Base-by-base conservation (phyloP, 2,888 invertebrate species). In the Cephus nigrinus region DNA sequence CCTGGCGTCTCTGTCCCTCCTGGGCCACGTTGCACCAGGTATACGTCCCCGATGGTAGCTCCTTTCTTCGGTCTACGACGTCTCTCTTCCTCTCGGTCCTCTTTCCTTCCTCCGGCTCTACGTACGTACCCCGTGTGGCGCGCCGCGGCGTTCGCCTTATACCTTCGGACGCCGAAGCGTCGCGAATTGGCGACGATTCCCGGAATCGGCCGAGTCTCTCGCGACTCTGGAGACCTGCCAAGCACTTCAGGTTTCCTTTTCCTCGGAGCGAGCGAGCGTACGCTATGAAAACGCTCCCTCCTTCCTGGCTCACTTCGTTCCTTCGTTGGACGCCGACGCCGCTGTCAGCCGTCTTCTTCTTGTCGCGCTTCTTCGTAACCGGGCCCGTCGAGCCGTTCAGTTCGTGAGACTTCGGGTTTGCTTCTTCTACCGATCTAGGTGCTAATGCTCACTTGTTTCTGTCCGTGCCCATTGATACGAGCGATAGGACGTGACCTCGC, bases 381-480 rank as follows among this genome's bases (percentile, higher is more conserved):
- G 15, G 11, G 71, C 12, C 71, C 31, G 71, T 30, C 30, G 71
- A 87, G 88, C 87, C 88, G 89, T 88, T 88, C 71, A 0, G 40
- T 23, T 23, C 40, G 40, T 15, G 15, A 23, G 23, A 55, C 40
- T 55, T 55, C 40, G 40, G 23, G 40, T 55, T 55, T 23, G 15
- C 23, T 55, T 55, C 23, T 55, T 55, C 1, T 23, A 9, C 2
- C 40, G 40, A 55, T 55, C 40, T 55, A 55, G 23, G 40, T 55
- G 40, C 40, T 55, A 55, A 55, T 55, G 40, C 40, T 55, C 23
- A 55, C 40, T 55, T 55, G 40, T 55, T 55, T 55, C 40, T 55
- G 40, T 55, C 40, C 40, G 40, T 55, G 23, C 40, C 23, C 40
- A 55, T 55, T 55, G 40, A 55, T 55, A 55, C 40, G 23, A 55